phyloP scores from a whole-genome alignment of 2,797 vertebrate genomes.

The Margarornis squamiger region DNA sequence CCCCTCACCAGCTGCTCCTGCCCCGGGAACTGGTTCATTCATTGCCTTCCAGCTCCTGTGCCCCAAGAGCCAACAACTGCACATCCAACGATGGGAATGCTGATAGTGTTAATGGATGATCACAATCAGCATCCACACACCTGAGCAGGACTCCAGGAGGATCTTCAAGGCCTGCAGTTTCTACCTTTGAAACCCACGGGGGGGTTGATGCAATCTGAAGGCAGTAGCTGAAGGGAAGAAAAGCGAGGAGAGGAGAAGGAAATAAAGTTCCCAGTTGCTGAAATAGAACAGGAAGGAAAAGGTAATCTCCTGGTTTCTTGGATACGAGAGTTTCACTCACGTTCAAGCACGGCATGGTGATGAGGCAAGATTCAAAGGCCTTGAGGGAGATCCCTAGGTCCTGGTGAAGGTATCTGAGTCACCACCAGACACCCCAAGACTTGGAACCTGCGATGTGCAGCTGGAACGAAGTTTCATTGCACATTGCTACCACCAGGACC shows the following conservation, averaged over 20 bases:
- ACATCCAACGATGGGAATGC: conserved; percentile 26
- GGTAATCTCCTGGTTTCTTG: conserved; percentile 19
- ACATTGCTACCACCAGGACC: accelerated
- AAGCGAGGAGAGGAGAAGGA: conserved; percentile 35
- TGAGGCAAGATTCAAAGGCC: conserved; percentile 13
- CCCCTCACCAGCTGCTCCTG: conserved; percentile 33
- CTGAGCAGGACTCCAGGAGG: conserved; percentile 34
- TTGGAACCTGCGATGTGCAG: neutral
- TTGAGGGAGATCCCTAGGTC: conserved; percentile 32
- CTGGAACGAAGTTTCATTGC: neutral
- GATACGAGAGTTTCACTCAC: neutral
- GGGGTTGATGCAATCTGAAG: conserved; percentile 33
- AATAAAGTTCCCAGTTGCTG: conserved; percentile 33
- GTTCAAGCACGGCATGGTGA: neutral
- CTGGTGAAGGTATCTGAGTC: neutral
- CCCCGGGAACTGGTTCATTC: conserved; percentile 28
- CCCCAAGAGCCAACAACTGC: conserved; percentile 51
- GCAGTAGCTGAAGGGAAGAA: conserved; percentile 45
- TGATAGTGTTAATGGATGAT: conserved; percentile 55
- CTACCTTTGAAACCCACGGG: conserved; percentile 35
- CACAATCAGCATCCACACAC: conserved; percentile 63
- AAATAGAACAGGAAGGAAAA: conserved; percentile 66
- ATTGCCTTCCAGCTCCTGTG: conserved; percentile 40
- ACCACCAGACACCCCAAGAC: neutral
- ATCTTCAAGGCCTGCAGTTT: conserved; percentile 53